Evolutionary conservation across 2,888 invertebrate genomes (phyloP).

Genomic region (Toxonevra muliebris): DNA sequence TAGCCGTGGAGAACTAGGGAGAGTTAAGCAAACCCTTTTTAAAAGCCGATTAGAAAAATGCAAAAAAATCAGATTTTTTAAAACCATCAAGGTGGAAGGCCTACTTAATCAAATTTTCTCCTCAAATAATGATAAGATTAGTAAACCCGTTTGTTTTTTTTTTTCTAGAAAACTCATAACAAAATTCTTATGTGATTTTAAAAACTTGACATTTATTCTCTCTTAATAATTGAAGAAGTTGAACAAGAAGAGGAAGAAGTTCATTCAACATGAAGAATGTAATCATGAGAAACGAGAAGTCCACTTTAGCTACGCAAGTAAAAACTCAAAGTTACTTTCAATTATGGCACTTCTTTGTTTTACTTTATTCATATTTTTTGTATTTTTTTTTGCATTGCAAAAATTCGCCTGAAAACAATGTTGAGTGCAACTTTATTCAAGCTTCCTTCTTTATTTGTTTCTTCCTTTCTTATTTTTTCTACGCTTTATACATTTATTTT

Average conservation of each 20-base stretch:
- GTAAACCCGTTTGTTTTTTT: too few relatives aligned
- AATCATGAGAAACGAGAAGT: constrained; percentile 35
- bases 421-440: constrained; percentile 42
- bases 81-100: too few relatives aligned
- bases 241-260: not conserved
- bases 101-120: too few relatives aligned
- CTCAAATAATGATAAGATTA: too few relatives aligned
- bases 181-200: too few relatives aligned
- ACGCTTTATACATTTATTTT: constrained; percentile 23
- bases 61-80: too few relatives aligned
- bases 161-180: too few relatives aligned
- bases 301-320: constrained; percentile 34
- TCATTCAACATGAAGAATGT: constrained; percentile 12
- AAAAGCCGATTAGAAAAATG: too few relatives aligned
- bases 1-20: too few relatives aligned
- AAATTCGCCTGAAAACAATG: constrained; percentile 16
- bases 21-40: too few relatives aligned
- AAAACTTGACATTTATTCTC: too few relatives aligned
- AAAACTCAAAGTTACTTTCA: constrained; percentile 52
- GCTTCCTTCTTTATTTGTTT: constrained; percentile 42
- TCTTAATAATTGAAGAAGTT: not conserved
- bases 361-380: constrained; percentile 23
- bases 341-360: constrained; percentile 50
- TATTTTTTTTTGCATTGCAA: constrained; percentile 27
- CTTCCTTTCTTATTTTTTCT: constrained; percentile 14